Conservation (phyloP, 2,888 invertebrate genomes). For the Yponomeuta sedellus region DNA sequence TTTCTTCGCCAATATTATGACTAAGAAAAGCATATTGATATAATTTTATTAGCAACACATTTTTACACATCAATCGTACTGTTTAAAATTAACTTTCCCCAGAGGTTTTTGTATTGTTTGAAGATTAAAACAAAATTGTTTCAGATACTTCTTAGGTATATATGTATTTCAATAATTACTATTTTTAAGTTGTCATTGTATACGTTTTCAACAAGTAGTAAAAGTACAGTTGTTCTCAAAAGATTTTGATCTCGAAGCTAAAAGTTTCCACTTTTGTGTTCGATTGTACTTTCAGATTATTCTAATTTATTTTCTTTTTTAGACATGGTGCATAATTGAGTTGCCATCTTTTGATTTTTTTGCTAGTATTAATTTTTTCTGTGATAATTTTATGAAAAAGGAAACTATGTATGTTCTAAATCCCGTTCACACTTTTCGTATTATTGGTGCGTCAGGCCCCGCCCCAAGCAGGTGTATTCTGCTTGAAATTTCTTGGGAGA, state of each 20-base stretch:
- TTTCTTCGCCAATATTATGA: too few species aligned
- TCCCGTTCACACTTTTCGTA: background rate
- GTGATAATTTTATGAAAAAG: constrained; percentile 50
- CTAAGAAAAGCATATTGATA: too few species aligned
- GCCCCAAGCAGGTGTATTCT: too few species aligned
- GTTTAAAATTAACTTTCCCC: too few species aligned
- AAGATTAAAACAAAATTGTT: too few species aligned
- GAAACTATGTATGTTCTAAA: background rate
- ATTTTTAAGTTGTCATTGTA: background rate
- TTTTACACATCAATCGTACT: background rate
- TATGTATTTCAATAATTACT: too few species aligned
- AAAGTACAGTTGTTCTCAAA: background rate
- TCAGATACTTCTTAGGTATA: too few species aligned
- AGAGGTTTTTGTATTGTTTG: background rate
- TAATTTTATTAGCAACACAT: too few species aligned
- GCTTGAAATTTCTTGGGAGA: background rate
- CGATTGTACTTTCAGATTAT: constrained; percentile 1
- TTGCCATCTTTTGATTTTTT: constrained; percentile 59
- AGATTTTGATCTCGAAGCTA: background rate
- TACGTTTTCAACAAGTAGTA: background rate
- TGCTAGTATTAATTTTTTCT: constrained; percentile 71
- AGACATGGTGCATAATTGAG: constrained; percentile 55
- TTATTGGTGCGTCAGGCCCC: too few species aligned
- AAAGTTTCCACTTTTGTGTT: background rate
- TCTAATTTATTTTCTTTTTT: constrained; percentile 23